A percentile compares a stretch with the other conserved stretches of the same genome.
phyloP scores from a whole-genome alignment of 2,888 invertebrate species.

The Mythimna impura region DNA sequence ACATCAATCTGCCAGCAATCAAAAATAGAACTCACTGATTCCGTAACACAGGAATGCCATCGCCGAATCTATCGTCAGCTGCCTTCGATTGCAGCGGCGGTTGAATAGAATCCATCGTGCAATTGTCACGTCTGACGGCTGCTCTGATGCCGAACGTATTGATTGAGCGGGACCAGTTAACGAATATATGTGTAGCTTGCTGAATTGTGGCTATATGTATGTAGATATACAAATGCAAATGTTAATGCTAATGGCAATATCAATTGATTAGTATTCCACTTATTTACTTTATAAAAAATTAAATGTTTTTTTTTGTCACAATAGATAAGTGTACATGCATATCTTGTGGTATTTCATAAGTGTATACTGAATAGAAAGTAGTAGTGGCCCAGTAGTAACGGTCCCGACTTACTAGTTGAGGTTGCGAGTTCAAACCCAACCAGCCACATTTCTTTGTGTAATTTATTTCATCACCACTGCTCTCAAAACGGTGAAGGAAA shows the following conservation, averaged over 20 bases:
- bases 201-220: not conserved
- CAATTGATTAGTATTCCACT: no score
- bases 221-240: no score
- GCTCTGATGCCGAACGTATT: constrained; percentile 9
- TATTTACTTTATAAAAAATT: no score
- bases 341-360: no score
- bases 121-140: constrained; percentile 22
- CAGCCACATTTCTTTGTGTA: no score
- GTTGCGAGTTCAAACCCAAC: no score
- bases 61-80: constrained; percentile 5
- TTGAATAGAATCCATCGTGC: constrained; percentile 25
- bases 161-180: constrained; percentile 23
- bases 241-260: no score
- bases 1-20: not conserved
- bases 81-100: not conserved
- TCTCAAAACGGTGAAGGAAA: no score
- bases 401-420: no score
- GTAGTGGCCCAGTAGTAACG: no score
- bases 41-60: constrained; percentile 4
- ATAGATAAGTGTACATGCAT: not conserved
- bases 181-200: not conserved
- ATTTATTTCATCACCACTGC: no score
- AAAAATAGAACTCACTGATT: constrained; percentile 1
- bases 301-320: no score
- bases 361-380: not conserved